These are phyloP conservation scores for Phalacrocorax brasilianus DNA, from an alignment of 2,113 vertebrate species.

Conservation along the genomic window DNA sequence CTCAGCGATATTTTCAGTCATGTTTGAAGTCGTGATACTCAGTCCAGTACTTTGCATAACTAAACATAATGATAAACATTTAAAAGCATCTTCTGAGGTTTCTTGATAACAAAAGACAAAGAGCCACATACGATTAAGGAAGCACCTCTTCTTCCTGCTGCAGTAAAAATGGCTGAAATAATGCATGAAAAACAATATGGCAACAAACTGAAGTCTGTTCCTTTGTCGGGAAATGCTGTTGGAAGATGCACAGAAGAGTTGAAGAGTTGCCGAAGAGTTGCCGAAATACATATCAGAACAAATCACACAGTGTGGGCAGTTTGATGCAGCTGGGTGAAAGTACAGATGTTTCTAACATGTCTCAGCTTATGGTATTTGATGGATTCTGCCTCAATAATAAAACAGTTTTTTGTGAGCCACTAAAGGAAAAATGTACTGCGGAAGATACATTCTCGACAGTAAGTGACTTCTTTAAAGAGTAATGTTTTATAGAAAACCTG, in stretches of 20 bases:
- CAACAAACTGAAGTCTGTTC: neutral
- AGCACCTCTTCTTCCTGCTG: neutral
- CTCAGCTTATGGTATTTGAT: neutral
- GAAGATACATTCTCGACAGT: neutral
- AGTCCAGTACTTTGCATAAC: neutral
- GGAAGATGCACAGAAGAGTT: neutral
- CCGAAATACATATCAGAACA: neutral
- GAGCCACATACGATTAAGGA: neutral
- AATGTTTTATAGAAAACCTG: neutral
- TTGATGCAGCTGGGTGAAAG: neutral
- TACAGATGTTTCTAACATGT: neutral
- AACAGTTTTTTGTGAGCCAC: neutral
- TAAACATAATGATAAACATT: neutral
- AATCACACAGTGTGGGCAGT: neutral
- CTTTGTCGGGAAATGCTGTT: neutral
- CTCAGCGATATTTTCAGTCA: neutral
- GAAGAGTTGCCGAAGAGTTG: neutral
- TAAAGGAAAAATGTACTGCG: neutral
- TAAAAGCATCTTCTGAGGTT: neutral
- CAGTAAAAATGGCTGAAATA: neutral
- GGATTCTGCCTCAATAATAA: neutral
- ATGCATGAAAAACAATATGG: neutral
- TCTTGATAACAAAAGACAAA: neutral
- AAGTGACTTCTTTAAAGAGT: neutral
- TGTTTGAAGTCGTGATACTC: neutral